Evolutionary conservation across 2,113 vertebrate species (phyloP), one percentile per base, ranked within the genome.

Genomic region (Nannobrachium achirus): DNA sequence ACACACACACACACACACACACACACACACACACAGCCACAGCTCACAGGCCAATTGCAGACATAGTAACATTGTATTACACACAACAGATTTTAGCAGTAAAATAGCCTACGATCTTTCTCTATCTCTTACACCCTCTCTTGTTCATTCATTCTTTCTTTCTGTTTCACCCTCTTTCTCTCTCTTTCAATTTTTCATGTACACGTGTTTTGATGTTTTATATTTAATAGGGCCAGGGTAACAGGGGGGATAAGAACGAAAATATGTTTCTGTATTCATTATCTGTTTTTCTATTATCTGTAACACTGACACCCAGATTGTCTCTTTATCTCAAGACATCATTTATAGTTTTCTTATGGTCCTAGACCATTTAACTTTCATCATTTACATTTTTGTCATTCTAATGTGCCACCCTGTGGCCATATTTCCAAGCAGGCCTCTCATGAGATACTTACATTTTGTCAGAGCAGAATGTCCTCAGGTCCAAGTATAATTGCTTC

Each of bases 391-490:
- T 84, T 82, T 86, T 87, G 85, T 89, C 85, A 76, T 86, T 80
- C 80, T 92, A 73, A 86, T 89, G 83, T 89, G 82, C 73, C 80
- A 77, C 78, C 91, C 92, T 69, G 83, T 94, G 93, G 92, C 89
- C 90, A 91, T 53, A 78, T 94, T 93, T 78, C 92, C 92, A 94
- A 95, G 74, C 90, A 89, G 73, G 86, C 91, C 83, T 85, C 91
- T 72, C 79, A 91, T 76, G 92, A 93, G 91, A 93, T 92, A 91
- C 93, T 92, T 89, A 94, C 93, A 79, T 93, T 88, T 92, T 85
- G 75, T 93, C 78, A 92, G 91, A 0, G 79, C 94, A 80, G 90
- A 93, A 87, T 89, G 92, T 84, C 90, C 93, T 86, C 59, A 83
- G 92, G 72, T 92, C 89, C 91, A 92, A 84, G 94, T 92, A 78